Conservation (phyloP, 2,113 vertebrate species). For the Crotalus helleri region DNA sequence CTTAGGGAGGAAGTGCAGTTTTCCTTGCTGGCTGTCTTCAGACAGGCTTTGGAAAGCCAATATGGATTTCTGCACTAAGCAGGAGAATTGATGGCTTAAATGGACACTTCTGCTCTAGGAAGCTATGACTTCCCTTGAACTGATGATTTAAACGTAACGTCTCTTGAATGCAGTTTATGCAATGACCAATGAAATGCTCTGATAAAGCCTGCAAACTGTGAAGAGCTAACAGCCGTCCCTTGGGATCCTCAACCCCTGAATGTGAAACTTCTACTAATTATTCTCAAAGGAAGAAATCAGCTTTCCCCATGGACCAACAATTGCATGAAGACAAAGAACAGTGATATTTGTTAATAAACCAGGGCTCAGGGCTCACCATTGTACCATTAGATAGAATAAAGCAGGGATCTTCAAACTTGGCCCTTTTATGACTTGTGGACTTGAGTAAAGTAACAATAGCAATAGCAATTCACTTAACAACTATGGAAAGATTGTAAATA, state of each 20-base stretch:
- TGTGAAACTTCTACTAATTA: neutral
- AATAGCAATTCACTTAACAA: no score
- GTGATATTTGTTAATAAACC: no score
- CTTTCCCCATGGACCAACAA: neutral
- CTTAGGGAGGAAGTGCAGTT: neutral
- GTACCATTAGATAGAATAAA: neutral
- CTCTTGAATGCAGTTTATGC: neutral
- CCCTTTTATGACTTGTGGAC: no score
- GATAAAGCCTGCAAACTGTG: no score
- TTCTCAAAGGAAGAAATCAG: neutral
- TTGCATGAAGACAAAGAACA: neutral
- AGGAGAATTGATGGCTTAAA: neutral
- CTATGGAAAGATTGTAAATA: no score
- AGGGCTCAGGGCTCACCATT: neutral
- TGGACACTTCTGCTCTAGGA: neutral
- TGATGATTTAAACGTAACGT: neutral
- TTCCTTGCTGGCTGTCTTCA: neutral
- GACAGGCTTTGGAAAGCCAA: neutral
- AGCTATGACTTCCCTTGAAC: neutral
- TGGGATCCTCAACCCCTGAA: neutral
- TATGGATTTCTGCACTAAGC: neutral
- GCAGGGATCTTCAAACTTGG: no score
- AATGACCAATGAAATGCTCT: neutral
- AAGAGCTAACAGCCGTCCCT: neutral
- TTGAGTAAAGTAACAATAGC: no score